Evolutionary conservation across 2,113 vertebrate genomes (phyloP).

Genomic region (Nicator chloris): DNA sequence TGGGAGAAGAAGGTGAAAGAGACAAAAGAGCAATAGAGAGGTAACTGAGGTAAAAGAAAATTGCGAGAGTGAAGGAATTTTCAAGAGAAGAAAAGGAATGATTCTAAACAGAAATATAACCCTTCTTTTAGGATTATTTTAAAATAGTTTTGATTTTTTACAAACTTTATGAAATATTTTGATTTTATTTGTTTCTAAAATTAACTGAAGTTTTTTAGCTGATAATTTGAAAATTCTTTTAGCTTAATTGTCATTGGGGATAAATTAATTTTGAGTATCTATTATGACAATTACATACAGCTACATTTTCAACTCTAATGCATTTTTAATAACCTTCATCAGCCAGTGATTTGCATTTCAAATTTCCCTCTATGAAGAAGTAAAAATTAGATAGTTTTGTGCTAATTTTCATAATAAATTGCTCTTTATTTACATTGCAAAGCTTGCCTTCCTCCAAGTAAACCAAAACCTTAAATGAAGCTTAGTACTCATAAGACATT

Average conservation of each 20-base stretch:
- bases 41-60: background rate
- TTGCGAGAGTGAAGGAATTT: background rate
- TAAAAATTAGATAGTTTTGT: constrained; percentile 57
- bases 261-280: constrained; percentile 72
- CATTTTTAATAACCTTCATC: constrained; percentile 76
- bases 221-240: constrained; percentile 68
- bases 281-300: constrained; percentile 68
- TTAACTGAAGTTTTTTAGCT: constrained; percentile 60
- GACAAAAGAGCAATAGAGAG: background rate
- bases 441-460: constrained; percentile 41
- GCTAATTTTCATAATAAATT: constrained; percentile 58
- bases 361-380: constrained; percentile 62
- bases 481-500: background rate
- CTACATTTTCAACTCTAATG: constrained; percentile 71
- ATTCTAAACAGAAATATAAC: background rate
- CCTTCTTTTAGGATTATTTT: background rate
- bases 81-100: background rate
- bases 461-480: constrained; percentile 50
- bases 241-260: constrained; percentile 61
- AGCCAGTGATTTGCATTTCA: constrained; percentile 74
- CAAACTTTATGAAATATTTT: constrained; percentile 17
- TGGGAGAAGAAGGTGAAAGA: background rate
- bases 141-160: background rate
- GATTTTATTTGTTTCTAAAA: constrained; percentile 52
- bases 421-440: constrained; percentile 54